These are phyloP conservation scores for Neuroterus valhalla DNA, from an alignment of 1,140 invertebrate genomes.

Conservation along the genomic window DNA sequence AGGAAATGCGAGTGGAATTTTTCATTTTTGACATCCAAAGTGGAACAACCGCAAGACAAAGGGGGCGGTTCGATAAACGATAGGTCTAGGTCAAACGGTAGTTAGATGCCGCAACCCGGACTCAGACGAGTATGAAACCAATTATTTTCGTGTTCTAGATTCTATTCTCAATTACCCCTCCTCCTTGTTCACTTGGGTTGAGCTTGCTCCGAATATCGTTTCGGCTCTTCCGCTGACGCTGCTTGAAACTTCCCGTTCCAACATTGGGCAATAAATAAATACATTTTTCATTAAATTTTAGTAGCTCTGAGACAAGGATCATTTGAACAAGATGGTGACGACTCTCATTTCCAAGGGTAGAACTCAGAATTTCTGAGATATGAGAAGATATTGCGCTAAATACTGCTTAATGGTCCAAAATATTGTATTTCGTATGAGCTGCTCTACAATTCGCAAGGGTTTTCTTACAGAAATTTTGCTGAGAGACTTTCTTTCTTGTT, in stretches of 20 bases:
- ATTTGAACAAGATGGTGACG: too few relatives aligned
- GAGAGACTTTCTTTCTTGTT: too few relatives aligned
- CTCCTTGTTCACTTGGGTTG: slow-evolving; percentile 16
- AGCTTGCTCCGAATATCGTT: slow-evolving; percentile 20
- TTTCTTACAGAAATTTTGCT: too few relatives aligned
- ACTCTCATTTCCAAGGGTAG: too few relatives aligned
- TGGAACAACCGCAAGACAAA: slow-evolving; percentile 2
- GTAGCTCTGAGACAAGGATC: neutral
- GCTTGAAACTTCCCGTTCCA: neutral
- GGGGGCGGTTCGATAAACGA: slow-evolving; percentile 45
- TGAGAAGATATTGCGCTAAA: too few relatives aligned
- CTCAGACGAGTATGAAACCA: slow-evolving; percentile 58
- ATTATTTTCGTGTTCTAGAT: slow-evolving; percentile 72
- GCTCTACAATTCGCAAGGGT: too few relatives aligned
- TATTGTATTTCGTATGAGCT: too few relatives aligned
- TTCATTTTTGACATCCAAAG: neutral
- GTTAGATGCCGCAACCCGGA: slow-evolving; percentile 56
- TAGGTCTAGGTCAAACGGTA: slow-evolving; percentile 64
- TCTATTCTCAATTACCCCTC: slow-evolving; percentile 63
- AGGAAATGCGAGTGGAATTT: neutral
- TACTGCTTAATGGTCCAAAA: too few relatives aligned
- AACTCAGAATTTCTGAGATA: too few relatives aligned
- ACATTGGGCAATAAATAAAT: neutral
- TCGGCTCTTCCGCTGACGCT: slow-evolving; percentile 14
- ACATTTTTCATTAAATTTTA: slow-evolving; percentile 15